A percentile compares a stretch with the other conserved stretches of the same genome.
Conservation (phyloP, 2,888 invertebrate genomes). For the Dryobota labecula region DNA sequence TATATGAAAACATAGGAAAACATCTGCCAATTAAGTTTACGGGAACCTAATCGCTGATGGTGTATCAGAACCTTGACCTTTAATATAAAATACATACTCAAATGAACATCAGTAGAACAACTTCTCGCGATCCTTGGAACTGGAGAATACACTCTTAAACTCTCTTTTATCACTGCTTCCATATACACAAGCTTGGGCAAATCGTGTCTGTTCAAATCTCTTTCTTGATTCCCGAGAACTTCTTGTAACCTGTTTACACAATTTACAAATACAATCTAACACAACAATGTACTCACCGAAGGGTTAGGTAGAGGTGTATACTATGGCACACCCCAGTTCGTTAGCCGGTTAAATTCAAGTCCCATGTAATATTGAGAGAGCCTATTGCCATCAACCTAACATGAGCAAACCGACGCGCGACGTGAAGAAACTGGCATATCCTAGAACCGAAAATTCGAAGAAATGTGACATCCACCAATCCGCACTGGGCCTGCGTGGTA, state of each 20-base stretch:
- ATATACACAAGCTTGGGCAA: conserved; percentile 33
- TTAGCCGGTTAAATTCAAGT: no score
- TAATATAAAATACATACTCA: conserved; percentile 10
- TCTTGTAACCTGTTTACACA: conserved; percentile 17
- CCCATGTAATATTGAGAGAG: no score
- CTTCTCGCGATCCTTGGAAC: conserved; percentile 35
- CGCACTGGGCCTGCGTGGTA: no score
- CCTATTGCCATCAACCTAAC: no score
- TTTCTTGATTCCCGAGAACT: conserved; percentile 23
- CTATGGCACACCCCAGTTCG: no score
- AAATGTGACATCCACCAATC: no score
- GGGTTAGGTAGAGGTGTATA: no score
- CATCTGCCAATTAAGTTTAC: neutral
- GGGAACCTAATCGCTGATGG: neutral
- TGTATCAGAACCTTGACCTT: neutral
- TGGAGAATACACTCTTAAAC: conserved; percentile 44
- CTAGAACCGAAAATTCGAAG: no score
- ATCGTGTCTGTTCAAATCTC: conserved; percentile 43
- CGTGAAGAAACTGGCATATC: no score
- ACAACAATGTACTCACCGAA: no score
- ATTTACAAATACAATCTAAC: no score
- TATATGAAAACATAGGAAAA: neutral
- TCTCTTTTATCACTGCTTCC: conserved; percentile 53
- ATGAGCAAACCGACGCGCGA: no score
- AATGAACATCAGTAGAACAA: conserved; percentile 21